Conservation (phyloP, 2,797 vertebrate genomes). For the Hephaestus fuliginosus region DNA sequence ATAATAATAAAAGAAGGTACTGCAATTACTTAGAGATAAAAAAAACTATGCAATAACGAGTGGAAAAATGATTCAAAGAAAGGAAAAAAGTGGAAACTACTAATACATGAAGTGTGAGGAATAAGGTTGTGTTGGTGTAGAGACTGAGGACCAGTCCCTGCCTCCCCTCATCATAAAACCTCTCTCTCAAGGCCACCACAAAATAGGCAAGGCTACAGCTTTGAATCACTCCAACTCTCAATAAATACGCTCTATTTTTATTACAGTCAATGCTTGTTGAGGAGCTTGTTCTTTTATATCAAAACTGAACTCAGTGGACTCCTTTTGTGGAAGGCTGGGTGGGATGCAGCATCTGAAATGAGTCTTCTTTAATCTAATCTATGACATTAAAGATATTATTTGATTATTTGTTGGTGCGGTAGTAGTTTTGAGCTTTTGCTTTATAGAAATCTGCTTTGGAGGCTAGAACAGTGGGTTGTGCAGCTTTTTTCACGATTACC, state of each 20-base stretch:
- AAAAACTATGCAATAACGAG: neutral
- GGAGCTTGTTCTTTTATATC: constrained; percentile 21
- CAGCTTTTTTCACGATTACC: neutral
- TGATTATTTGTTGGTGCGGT: neutral
- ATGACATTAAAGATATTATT: constrained; percentile 19
- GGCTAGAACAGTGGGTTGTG: neutral
- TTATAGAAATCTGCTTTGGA: neutral
- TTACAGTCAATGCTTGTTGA: constrained; percentile 47
- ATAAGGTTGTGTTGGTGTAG: constrained; percentile 30
- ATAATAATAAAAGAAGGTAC: neutral
- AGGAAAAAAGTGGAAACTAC: constrained; percentile 3
- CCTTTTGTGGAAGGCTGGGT: constrained; percentile 11
- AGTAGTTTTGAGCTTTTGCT: constrained; percentile 5
- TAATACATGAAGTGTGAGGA: constrained; percentile 24
- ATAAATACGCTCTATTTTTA: constrained; percentile 64
- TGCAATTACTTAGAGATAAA: constrained; percentile 9
- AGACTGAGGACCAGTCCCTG: constrained; percentile 48
- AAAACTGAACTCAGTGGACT: constrained; percentile 21
- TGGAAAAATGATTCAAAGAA: neutral
- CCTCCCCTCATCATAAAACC: constrained; percentile 68
- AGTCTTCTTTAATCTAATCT: constrained; percentile 18
- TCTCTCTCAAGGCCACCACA: constrained; percentile 62
- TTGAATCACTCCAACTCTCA: constrained; percentile 50
- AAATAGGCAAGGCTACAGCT: constrained; percentile 55
- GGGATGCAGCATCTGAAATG: neutral